Evolutionary conservation across 2,888 invertebrate genomes (phyloP).

Genomic region (Phyllotreta cruciferae): DNA sequence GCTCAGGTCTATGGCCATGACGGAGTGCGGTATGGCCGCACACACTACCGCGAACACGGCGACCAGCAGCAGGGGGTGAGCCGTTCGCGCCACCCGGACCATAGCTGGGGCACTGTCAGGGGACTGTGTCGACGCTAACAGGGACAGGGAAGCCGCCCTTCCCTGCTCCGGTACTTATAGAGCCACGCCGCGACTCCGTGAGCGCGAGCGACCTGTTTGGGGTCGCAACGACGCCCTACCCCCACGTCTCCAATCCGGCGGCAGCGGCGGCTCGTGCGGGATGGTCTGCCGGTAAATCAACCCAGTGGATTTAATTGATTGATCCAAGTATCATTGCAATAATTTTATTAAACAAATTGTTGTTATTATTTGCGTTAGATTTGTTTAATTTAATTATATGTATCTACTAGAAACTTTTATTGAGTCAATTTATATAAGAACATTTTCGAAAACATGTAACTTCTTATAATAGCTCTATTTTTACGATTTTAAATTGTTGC

Average conservation of each 20-base stretch:
- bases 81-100: slow-evolving; percentile 57
- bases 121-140: slow-evolving; percentile 42
- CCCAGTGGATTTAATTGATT: background rate
- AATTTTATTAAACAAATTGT: background rate
- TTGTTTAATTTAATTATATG: background rate
- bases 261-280: slow-evolving; percentile 4
- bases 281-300: too few species aligned
- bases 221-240: slow-evolving; percentile 20
- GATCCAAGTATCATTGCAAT: background rate
- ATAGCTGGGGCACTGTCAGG: slow-evolving; percentile 53
- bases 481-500: too few species aligned
- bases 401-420: background rate
- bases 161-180: slow-evolving; percentile 50
- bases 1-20: slow-evolving; percentile 79
- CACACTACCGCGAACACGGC: slow-evolving; percentile 68
- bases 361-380: too few species aligned
- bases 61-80: slow-evolving; percentile 58
- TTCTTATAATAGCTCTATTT: background rate
- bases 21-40: slow-evolving; percentile 71
- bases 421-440: background rate
- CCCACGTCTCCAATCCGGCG: background rate
- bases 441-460: background rate
- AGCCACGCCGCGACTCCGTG: slow-evolving; percentile 13
- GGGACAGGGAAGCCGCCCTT: slow-evolving; percentile 52
- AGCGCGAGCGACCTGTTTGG: slow-evolving; percentile 30